These are phyloP conservation scores for Podargus strigoides DNA, from an alignment of 2,797 vertebrate genomes.

Conservation along the genomic window DNA sequence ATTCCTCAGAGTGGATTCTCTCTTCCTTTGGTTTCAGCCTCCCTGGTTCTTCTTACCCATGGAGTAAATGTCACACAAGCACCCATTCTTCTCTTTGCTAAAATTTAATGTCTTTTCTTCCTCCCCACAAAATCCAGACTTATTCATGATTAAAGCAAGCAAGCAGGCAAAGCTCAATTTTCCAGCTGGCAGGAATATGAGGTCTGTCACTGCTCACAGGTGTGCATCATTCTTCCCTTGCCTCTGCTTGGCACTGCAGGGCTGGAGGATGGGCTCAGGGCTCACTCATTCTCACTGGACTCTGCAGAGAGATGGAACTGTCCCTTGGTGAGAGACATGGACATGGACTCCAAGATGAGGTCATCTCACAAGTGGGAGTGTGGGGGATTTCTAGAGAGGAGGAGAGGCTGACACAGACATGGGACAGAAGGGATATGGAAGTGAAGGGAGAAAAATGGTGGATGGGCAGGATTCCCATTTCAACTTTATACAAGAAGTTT, in stretches of 20 bases:
- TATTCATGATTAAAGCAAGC: neutral
- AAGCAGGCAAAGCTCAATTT: neutral
- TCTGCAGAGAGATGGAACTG: accelerated
- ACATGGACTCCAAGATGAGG: neutral
- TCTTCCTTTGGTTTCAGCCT: neutral
- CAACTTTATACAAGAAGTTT: neutral
- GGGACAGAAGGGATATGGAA: neutral
- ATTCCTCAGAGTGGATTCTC: neutral
- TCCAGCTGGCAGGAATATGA: neutral
- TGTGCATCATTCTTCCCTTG: neutral
- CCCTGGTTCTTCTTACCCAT: neutral
- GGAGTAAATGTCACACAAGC: neutral
- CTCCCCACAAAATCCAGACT: neutral
- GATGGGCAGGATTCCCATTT: neutral
- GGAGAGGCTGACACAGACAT: neutral
- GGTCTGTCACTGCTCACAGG: neutral
- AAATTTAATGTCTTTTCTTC: neutral
- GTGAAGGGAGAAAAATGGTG: neutral
- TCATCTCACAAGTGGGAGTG: accelerated
- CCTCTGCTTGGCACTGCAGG: neutral
- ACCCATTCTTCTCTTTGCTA: neutral
- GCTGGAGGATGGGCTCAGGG: neutral
- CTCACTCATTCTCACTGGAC: neutral
- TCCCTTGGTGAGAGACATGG: neutral
- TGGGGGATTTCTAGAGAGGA: neutral